Percentiles rank a stretch among this genome's conserved stretches.
Evolutionary conservation across 2,888 invertebrate genomes (phyloP).

Genomic region (Acleris cristana): DNA sequence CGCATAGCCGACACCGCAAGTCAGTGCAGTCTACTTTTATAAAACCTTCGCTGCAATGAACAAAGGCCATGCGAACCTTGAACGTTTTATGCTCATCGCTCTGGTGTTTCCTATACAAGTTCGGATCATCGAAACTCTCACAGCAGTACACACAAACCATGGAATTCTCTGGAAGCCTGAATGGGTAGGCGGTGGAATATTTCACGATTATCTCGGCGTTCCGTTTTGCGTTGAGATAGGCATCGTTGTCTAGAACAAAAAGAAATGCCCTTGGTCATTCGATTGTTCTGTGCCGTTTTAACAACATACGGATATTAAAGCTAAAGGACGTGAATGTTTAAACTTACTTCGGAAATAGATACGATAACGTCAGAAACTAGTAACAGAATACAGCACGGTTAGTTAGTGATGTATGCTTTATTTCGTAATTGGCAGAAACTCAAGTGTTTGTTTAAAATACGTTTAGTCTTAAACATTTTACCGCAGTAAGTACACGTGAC

Average conservation of each 20-base stretch:
- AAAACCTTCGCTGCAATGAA: slow-evolving; percentile 66
- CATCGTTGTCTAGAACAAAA: slow-evolving; percentile 79
- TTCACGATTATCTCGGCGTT: slow-evolving; percentile 75
- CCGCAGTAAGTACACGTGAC: too few species aligned
- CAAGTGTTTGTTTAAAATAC: too few species aligned
- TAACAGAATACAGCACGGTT: neutral
- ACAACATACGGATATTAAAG: neutral
- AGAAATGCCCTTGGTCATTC: slow-evolving; percentile 75
- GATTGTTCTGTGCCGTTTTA: slow-evolving; percentile 45
- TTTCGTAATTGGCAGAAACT: too few species aligned
- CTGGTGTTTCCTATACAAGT: slow-evolving; percentile 68
- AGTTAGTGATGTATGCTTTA: too few species aligned
- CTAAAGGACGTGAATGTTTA: neutral
- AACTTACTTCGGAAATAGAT: neutral
- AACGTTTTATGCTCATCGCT: slow-evolving; percentile 64
- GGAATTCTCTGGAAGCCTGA: slow-evolving; percentile 70
- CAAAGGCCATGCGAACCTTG: slow-evolving; percentile 64
- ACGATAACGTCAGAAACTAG: neutral
- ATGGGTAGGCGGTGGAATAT: slow-evolving; percentile 76
- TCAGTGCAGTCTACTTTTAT: slow-evolving; percentile 72
- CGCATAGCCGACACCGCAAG: slow-evolving; percentile 67
- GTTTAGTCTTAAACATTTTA: too few species aligned
- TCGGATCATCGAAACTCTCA: slow-evolving; percentile 64
- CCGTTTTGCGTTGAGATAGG: slow-evolving; percentile 69
- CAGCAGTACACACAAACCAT: slow-evolving; percentile 77